A percentile compares a stretch with the other conserved stretches of the same genome.
Evolutionary conservation across 2,888 invertebrate genomes (phyloP).

Genomic region (Andricus quercusramuli): DNA sequence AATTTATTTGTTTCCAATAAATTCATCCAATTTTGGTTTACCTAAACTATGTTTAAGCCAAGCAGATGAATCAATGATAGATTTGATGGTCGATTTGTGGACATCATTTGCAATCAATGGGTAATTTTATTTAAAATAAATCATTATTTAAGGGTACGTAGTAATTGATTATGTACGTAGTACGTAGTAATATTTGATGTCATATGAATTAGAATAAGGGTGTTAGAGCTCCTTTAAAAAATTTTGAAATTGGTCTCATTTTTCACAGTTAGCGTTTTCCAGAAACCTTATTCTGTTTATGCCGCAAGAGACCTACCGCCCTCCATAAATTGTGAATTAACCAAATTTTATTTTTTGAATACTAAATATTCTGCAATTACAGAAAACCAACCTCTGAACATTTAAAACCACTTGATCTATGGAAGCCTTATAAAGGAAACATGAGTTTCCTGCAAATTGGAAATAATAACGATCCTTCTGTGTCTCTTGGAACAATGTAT

Average conservation of each 20-base stretch:
- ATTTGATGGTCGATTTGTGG: conserved; percentile 44
- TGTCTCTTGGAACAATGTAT: conserved; percentile 39
- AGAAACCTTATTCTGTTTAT: background rate
- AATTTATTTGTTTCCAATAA: background rate
- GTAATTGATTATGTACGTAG: too few species aligned
- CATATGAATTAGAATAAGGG: too few species aligned
- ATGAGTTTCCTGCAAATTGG: conserved; percentile 58
- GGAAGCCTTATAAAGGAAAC: conserved; percentile 55
- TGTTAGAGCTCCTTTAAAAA: too few species aligned
- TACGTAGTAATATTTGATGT: too few species aligned
- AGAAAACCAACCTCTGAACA: conserved; percentile 44
- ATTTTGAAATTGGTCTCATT: too few species aligned
- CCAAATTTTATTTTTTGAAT: background rate
- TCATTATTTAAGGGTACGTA: background rate
- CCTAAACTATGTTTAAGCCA: background rate
- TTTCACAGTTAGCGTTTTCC: too few species aligned
- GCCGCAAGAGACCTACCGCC: background rate
- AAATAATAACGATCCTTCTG: conserved; percentile 38
- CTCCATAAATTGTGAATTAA: background rate
- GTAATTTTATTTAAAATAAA: conserved; percentile 20
- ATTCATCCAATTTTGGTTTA: background rate
- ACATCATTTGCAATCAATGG: conserved; percentile 41
- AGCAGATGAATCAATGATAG: conserved; percentile 37
- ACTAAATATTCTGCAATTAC: background rate
- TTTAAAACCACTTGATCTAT: conserved; percentile 42